Evolutionary conservation across 2,888 invertebrate species (phyloP).

Genomic region (Eristalis arbustorum): DNA sequence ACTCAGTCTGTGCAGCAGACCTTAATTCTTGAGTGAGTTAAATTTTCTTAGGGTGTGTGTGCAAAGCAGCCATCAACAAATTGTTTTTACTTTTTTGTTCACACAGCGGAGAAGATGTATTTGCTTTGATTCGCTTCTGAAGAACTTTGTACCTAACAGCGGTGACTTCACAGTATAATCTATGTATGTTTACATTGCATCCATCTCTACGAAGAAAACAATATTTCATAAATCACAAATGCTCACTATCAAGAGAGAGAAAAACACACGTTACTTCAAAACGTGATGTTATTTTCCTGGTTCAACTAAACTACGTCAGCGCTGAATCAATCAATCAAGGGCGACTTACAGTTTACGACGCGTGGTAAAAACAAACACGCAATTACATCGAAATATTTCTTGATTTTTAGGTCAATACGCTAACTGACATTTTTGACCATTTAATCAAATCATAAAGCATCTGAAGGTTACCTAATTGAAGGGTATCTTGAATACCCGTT

Average conservation of each 20-base stretch:
- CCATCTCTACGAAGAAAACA: too few species aligned
- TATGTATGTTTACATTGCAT: too few species aligned
- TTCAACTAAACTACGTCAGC: background rate
- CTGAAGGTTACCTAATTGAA: background rate
- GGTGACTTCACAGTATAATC: too few species aligned
- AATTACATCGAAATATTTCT: too few species aligned
- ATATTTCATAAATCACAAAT: background rate
- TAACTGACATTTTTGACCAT: background rate
- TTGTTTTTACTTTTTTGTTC: too few species aligned
- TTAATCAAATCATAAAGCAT: background rate
- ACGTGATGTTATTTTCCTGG: background rate
- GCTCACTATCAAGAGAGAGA: background rate
- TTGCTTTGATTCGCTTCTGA: too few species aligned
- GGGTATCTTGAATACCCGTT: background rate
- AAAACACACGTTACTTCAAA: background rate
- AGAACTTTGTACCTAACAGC: too few species aligned
- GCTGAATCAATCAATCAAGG: background rate
- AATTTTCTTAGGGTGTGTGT: too few species aligned
- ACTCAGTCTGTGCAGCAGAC: too few species aligned
- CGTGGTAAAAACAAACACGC: background rate
- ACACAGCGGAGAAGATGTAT: too few species aligned
- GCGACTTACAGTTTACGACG: background rate
- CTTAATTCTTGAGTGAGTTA: too few species aligned
- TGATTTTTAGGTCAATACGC: background rate
- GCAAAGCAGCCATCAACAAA: too few species aligned